These are phyloP conservation scores for Aphodius sticticus DNA, from an alignment of 2,888 invertebrate genomes.

Conservation along the genomic window DNA sequence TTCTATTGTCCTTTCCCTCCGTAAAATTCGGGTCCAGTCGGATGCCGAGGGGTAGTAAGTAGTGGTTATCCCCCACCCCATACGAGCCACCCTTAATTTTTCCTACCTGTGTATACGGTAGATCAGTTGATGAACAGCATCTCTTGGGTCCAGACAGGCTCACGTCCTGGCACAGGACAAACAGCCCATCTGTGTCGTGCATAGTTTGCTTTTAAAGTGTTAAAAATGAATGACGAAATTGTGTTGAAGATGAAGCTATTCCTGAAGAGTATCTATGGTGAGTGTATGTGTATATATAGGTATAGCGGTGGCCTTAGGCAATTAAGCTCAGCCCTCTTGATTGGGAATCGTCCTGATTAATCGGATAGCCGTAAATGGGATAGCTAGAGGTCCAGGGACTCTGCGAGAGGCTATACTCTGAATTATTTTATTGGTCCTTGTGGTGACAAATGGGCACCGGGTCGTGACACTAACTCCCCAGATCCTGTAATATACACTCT, in stretches of 20 bases:
- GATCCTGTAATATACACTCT: constrained; percentile 42
- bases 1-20: constrained; percentile 48
- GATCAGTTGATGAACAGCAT: constrained; percentile 47
- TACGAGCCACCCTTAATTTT: constrained; percentile 46
- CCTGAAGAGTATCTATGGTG: constrained; percentile 50
- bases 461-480: constrained; percentile 60
- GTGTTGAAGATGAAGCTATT: constrained; percentile 52
- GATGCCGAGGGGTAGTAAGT: constrained; percentile 45
- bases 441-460: constrained; percentile 61
- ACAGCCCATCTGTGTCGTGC: not conserved
- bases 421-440: constrained; percentile 61
- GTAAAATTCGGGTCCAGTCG: constrained; percentile 44
- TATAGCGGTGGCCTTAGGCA: constrained; percentile 38
- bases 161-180: constrained; percentile 36
- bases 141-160: constrained; percentile 32
- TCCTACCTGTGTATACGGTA: constrained; percentile 45
- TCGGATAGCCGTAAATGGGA: constrained; percentile 49
- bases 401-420: constrained; percentile 55
- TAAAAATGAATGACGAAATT: constrained; percentile 48
- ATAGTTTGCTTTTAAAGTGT: constrained; percentile 11
- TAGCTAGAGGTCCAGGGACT: constrained; percentile 56
- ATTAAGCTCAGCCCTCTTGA: constrained; percentile 58
- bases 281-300: constrained; percentile 37
- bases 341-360: constrained; percentile 59
- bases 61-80: constrained; percentile 45